A percentile compares a stretch with the other conserved stretches of the same genome.
phyloP scores from a whole-genome alignment of 2,797 vertebrate genomes.

The Hydrocynus forskahlii region DNA sequence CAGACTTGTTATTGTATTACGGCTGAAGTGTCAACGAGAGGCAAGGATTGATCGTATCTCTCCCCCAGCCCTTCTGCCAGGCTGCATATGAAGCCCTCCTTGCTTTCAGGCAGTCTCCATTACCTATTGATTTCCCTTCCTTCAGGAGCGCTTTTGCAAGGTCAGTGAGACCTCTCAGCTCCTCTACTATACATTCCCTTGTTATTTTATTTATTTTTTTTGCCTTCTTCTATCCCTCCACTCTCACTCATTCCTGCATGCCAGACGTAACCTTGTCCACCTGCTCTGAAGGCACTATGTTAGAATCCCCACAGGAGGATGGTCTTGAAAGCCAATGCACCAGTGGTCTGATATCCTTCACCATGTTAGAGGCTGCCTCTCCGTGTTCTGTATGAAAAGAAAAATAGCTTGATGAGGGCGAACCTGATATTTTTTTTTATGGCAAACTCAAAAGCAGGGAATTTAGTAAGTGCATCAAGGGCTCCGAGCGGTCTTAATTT shows the following conservation, averaged over 20 bases:
- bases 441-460: no score
- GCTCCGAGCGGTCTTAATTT: neutral
- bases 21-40: slow-evolving; percentile 51
- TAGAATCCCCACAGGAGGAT: slow-evolving; percentile 54
- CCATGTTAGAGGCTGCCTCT: neutral
- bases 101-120: slow-evolving; percentile 71
- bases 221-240: slow-evolving; percentile 13
- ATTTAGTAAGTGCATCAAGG: no score
- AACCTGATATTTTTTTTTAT: neutral
- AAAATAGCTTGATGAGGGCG: neutral
- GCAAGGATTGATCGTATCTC: slow-evolving; percentile 65
- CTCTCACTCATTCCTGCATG: slow-evolving; percentile 35
- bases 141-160: slow-evolving; percentile 67
- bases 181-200: slow-evolving; percentile 57
- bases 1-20: slow-evolving; percentile 40
- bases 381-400: neutral
- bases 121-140: slow-evolving; percentile 75
- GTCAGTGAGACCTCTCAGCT: slow-evolving; percentile 72
- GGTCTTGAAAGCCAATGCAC: neutral
- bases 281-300: slow-evolving; percentile 61
- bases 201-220: slow-evolving; percentile 44
- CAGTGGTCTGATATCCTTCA: neutral
- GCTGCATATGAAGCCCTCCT: slow-evolving; percentile 59
- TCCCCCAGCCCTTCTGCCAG: slow-evolving; percentile 45
- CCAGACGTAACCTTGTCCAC: slow-evolving; percentile 59